Percentiles rank a stretch among this genome's conserved stretches.
Conservation (phyloP, 1,140 invertebrate species). For the Diploscapter pachys region DNA sequence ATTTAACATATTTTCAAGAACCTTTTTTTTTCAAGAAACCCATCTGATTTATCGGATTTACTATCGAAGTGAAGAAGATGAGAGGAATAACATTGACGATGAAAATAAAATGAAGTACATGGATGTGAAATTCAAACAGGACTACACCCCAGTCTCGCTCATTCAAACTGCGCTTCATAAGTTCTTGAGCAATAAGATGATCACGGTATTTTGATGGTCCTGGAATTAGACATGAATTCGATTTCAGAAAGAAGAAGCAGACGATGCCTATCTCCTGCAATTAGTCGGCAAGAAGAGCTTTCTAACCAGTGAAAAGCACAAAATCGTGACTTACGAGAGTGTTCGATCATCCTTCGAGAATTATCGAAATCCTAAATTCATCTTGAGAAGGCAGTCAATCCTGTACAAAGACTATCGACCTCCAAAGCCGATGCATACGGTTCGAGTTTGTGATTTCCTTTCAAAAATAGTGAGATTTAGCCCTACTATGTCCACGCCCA, state of each 20-base stretch:
- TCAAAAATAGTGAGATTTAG: slow-evolving; percentile 30
- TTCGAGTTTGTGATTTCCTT: slow-evolving; percentile 3
- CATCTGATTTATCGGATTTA: no score
- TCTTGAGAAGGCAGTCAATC: slow-evolving; percentile 35
- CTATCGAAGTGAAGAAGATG: no score
- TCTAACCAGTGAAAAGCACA: slow-evolving; percentile 40
- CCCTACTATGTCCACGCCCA: slow-evolving; percentile 44
- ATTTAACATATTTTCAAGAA: no score
- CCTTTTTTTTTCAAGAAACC: no score
- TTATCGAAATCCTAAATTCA: slow-evolving; percentile 45
- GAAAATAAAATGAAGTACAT: no score
- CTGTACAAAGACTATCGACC: slow-evolving; percentile 40
- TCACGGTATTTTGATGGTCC: slow-evolving; percentile 3
- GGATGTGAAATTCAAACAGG: no score
- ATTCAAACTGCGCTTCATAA: no score
- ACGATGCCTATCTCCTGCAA: slow-evolving; percentile 46
- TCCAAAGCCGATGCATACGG: slow-evolving; percentile 44
- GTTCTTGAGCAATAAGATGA: no score
- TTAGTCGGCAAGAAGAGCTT: slow-evolving; percentile 44
- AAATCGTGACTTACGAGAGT: slow-evolving; percentile 36
- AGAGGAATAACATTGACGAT: no score
- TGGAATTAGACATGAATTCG: not conserved
- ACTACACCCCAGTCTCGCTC: no score
- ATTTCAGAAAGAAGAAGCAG: slow-evolving; percentile 35
- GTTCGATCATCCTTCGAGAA: slow-evolving; percentile 52